Conservation (phyloP, 2,113 vertebrate species). For the Centrocercus urophasianus region DNA sequence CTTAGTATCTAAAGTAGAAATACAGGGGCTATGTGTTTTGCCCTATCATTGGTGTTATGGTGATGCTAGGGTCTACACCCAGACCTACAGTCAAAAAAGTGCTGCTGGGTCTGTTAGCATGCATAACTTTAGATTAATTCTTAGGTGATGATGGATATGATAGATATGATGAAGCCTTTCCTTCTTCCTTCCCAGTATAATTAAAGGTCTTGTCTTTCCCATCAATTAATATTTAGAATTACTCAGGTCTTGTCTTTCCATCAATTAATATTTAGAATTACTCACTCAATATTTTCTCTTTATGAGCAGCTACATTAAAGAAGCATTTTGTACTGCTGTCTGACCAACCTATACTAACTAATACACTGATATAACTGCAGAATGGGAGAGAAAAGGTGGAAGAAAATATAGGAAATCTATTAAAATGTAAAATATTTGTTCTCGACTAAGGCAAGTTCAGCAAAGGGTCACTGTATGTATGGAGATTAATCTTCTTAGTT, state of each 20-base stretch:
- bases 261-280: neutral
- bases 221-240: neutral
- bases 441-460: conserved; percentile 5
- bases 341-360: neutral
- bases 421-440: neutral
- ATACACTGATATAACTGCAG: neutral
- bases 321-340: neutral
- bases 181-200: neutral
- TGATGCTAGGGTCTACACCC: neutral
- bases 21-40: neutral
- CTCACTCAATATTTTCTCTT: neutral
- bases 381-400: neutral
- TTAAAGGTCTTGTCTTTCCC: neutral
- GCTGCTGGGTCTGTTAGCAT: neutral
- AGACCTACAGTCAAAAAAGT: neutral
- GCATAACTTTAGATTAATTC: neutral
- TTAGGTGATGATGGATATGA: neutral
- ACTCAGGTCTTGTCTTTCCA: neutral
- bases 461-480: neutral
- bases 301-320: neutral
- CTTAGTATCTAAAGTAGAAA: neutral
- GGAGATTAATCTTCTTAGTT: conserved; percentile 19
- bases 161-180: neutral
- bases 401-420: neutral
- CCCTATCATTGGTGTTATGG: neutral